Base-by-base conservation (phyloP, 1,140 invertebrate genomes). In the Leptopilina clavipes region DNA sequence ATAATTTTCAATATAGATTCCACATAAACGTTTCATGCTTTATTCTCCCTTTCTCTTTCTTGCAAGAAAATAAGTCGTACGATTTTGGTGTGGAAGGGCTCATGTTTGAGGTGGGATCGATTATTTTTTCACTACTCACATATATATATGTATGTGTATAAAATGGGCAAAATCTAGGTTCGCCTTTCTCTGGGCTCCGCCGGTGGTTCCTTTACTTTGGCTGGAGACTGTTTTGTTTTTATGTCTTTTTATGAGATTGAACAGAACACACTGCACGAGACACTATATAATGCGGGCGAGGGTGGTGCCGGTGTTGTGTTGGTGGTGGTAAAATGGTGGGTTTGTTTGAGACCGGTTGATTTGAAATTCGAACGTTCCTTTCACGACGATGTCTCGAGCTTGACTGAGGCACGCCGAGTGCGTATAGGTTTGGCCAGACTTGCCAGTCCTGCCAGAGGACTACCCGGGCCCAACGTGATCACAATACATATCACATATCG, bases 371-470 rank as follows among this genome's bases (percentile, higher is more conserved):
- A 80, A 74, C 77, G 76, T 76, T 84, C 80, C 82, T 78, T 81
- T 81, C 82, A 83, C 86, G 83, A 73, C 78, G 86, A 84, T 86
- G 85, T 86, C 81, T 86, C 82, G 85, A 84, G 83, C 82, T 82
- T 87, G 85, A 88, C 87, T 88, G 85, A 87, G 72, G 43, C 44
- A 72, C 71, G 44, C 71, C 18, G 17, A 48, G 45, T 72, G 43
- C 71, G 43, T 12, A 45, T 19, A 19, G 43, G 22, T 48, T 25
- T 48, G 19, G 71, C 44, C 45, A 48, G 43, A 25, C 43, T 11
- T 48, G 18, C 17, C 65, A 31, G 31, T 12, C 19, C 19, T 17
- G 31, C 17, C n/a, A n/a, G n/a, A n/a, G n/a, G n/a, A n/a, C n/a
- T 11, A 52, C 17, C 44, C 18, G 43, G 72, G 59, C 75, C 80